Base-by-base conservation (phyloP, 1,140 invertebrate genomes). In the Metaphire vulgaris region DNA sequence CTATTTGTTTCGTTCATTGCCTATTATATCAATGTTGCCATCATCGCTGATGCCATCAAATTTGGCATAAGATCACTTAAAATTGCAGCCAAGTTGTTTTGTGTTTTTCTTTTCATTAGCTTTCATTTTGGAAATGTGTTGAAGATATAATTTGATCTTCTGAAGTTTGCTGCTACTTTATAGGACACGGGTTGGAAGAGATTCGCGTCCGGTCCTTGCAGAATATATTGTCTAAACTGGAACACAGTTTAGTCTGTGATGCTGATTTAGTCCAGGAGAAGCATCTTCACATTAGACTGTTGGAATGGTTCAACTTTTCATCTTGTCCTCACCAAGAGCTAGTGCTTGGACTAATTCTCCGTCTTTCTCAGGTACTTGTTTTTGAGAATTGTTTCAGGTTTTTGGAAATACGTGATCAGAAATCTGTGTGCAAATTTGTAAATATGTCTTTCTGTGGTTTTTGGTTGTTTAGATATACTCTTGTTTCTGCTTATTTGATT, bases 281-380 rank as follows among this genome's bases (percentile, higher is more conserved):
- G 41, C 82, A 83, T 71, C 76, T 86, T 1, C 80, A 85, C 41
- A 85, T 85, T 41, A 78, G 82, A 34, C 79, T 86, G 28, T 74
- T 86, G n/a, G 84, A 86, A 74, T 85, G 84, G 83, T 85, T 86
- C 76, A 85, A 85, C 74, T 83, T 83, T 74, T 79, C 81, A 33
- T 79, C 80, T 73, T 80, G 80, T 76, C 72, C 80, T 21, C 80
- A 82, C 67, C 81, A 83, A 75, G 78, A 79, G 33, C 78, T 84
- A 74, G 82, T 85, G 21, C 74, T 85, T 29, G 69, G 74, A 28
- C 78, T 85, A 26, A 69, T 85, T 2, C 77, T 79, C 12, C 78
- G 79, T 34, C 76, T 86, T 30, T 80, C 84, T 77, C 79, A 85
- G 83, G 85, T 86, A 81, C 30, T 26, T 68, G 66, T 68, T 26